phyloP scores from a whole-genome alignment of 2,113 vertebrate genomes.

The Sterna hirundo region DNA sequence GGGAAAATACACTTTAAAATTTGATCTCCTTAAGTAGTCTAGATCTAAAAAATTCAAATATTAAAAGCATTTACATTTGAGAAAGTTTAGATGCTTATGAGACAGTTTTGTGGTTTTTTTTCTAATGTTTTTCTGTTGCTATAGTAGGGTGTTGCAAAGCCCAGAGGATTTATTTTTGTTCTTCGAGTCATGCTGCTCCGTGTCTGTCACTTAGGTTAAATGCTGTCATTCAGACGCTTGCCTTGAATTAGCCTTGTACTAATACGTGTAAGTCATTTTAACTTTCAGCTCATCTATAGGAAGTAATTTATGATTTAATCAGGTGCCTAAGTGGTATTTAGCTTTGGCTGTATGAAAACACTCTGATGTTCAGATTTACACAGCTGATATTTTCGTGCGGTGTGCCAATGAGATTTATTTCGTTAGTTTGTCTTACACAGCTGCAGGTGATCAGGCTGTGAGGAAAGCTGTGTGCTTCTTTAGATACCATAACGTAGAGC shows the following conservation, averaged over 20 bases:
- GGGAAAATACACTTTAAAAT: background rate
- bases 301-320: background rate
- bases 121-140: background rate
- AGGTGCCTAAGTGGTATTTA: background rate
- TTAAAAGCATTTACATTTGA: background rate
- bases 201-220: background rate
- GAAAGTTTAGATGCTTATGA: background rate
- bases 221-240: background rate
- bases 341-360: background rate
- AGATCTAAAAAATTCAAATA: background rate
- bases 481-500: background rate
- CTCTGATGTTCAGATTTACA: background rate
- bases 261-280: background rate
- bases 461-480: background rate
- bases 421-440: background rate
- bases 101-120: background rate
- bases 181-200: background rate
- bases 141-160: background rate
- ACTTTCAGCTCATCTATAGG: background rate
- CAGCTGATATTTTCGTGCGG: background rate
- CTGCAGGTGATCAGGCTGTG: background rate
- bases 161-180: background rate
- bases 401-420: background rate
- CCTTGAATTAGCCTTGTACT: background rate
- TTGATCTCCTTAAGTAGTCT: background rate